Conservation (phyloP, 1,140 invertebrate genomes). For the Heliothis virescens region DNA sequence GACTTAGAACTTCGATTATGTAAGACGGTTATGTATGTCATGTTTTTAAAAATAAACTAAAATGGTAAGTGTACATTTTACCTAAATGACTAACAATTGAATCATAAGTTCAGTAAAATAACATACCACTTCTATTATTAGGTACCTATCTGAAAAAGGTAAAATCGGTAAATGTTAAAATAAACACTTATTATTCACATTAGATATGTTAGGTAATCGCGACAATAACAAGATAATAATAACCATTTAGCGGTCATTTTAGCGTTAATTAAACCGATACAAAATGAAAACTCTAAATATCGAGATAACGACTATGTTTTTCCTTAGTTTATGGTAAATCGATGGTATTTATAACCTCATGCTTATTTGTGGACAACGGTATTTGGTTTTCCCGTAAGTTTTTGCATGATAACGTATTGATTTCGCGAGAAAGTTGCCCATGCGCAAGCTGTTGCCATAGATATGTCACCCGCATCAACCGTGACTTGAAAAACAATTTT, state of each 20-base stretch:
- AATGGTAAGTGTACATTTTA: too few species aligned
- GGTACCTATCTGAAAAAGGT: too few species aligned
- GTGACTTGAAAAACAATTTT: constrained; percentile 30
- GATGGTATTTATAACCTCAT: constrained; percentile 12
- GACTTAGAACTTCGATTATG: constrained; percentile 52
- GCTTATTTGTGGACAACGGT: background rate
- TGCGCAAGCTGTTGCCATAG: constrained; percentile 55
- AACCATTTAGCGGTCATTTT: constrained; percentile 23
- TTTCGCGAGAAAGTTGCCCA: constrained; percentile 74
- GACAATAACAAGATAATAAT: constrained; percentile 33
- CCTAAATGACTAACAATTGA: too few species aligned
- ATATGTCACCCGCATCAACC: constrained; percentile 73
- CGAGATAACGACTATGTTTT: constrained; percentile 13
- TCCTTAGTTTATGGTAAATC: background rate
- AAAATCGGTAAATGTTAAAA: background rate
- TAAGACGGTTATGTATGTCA: background rate
- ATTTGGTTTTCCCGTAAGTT: constrained; percentile 58
- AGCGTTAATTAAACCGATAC: constrained; percentile 14
- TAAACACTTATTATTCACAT: background rate
- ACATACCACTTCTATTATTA: too few species aligned
- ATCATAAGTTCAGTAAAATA: too few species aligned
- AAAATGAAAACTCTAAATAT: constrained; percentile 14
- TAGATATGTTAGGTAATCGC: constrained; percentile 12
- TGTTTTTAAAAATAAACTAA: too few species aligned
- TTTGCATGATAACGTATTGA: constrained; percentile 63